These are phyloP conservation scores for Mythimna loreyi DNA, from an alignment of 2,888 invertebrate genomes.

Conservation along the genomic window DNA sequence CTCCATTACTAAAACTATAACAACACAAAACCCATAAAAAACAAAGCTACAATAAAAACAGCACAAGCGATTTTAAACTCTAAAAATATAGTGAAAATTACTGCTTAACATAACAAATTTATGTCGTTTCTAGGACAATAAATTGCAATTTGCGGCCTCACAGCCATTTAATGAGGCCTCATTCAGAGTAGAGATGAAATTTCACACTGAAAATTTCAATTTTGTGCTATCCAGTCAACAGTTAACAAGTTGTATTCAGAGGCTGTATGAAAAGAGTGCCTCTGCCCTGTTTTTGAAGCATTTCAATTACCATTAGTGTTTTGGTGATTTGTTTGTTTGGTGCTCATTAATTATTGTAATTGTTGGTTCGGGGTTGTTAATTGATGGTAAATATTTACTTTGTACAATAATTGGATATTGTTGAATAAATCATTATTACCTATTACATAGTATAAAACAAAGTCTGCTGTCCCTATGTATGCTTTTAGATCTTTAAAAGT, in stretches of 20 bases:
- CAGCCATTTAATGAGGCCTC: conserved; percentile 66
- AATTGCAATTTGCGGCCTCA: conserved; percentile 70
- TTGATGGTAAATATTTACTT: background rate
- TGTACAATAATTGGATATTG: background rate
- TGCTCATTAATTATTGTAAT: conserved; percentile 1
- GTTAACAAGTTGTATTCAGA: conserved; percentile 67
- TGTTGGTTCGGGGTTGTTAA: background rate
- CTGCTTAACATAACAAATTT: conserved; percentile 61
- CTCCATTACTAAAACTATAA: background rate
- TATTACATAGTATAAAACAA: no score
- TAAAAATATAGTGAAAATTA: conserved; percentile 50
- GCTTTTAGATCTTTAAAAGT: no score
- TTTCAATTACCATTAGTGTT: conserved; percentile 49
- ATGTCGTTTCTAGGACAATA: conserved; percentile 66
- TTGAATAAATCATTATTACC: no score
- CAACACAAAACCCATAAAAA: conserved; percentile 21
- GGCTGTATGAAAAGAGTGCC: conserved; percentile 45
- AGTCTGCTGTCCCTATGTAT: no score
- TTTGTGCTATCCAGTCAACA: conserved; percentile 64
- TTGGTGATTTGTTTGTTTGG: conserved; percentile 2
- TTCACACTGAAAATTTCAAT: conserved; percentile 75
- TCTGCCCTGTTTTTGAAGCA: conserved; percentile 49
- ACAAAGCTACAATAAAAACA: conserved; percentile 37
- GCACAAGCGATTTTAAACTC: conserved; percentile 32
- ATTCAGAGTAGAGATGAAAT: conserved; percentile 65